Percentiles rank a stretch among this genome's conserved stretches.
These are phyloP conservation scores for Lepidurus apus DNA, from an alignment of 1,140 invertebrate genomes.

Conservation along the genomic window DNA sequence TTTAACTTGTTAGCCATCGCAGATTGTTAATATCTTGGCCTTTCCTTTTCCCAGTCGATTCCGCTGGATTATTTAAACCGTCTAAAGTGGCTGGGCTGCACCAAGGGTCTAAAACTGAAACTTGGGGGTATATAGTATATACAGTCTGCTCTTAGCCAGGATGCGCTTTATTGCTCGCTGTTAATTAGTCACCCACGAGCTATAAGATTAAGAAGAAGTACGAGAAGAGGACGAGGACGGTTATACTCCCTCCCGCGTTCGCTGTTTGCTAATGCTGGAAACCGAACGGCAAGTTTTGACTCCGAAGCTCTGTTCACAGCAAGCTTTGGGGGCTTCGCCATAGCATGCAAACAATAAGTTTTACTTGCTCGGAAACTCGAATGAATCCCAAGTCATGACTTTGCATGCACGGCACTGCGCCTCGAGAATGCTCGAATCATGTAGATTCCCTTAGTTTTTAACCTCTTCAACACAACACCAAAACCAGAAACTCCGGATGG, in stretches of 20 bases:
- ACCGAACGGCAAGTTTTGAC: background rate
- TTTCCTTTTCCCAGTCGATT: background rate
- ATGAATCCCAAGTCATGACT: background rate
- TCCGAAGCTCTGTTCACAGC: background rate
- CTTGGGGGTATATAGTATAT: background rate
- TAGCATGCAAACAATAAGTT: background rate
- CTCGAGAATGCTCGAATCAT: no score
- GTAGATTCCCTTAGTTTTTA: no score
- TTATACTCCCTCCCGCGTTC: background rate
- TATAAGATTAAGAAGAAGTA: background rate
- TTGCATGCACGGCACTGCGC: background rate
- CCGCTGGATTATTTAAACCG: background rate
- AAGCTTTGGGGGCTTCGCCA: background rate
- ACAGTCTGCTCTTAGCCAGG: background rate
- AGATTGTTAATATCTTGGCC: no score
- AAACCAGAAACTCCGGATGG: no score
- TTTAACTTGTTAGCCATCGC: no score
- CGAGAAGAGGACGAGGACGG: background rate
- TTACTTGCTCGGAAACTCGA: background rate
- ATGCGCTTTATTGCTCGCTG: slow-evolving; percentile 10
- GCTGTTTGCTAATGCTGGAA: background rate
- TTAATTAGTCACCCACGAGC: slow-evolving; percentile 3
- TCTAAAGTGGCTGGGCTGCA: background rate
- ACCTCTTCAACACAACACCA: no score
- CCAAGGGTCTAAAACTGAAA: background rate